phyloP scores from a whole-genome alignment of 2,888 invertebrate genomes.

The Andrena flavipes region DNA sequence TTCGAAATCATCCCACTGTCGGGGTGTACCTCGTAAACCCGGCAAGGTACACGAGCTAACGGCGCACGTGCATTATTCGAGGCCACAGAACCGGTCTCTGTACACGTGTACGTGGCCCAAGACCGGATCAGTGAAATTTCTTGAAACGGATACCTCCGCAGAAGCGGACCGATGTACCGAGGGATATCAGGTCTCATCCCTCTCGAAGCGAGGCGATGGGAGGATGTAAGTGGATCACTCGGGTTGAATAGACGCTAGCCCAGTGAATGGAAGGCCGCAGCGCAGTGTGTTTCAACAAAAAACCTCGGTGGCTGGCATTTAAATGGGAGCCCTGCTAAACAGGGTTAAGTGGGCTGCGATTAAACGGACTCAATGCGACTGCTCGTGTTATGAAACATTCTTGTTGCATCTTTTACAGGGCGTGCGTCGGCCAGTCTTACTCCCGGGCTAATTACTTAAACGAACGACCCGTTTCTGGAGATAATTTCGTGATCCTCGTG shows the following conservation, averaged over 20 bases:
- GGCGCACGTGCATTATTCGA: neutral
- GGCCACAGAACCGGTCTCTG: neutral
- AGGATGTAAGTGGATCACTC: conserved; percentile 45
- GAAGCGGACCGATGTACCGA: conserved; percentile 33
- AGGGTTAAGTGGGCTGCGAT: conserved; percentile 35
- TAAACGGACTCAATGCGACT: conserved; percentile 30
- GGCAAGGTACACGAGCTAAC: neutral
- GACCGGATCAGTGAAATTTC: conserved; percentile 35
- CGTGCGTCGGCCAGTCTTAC: neutral
- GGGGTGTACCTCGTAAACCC: neutral
- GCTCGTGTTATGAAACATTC: conserved; percentile 12
- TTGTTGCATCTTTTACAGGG: neutral
- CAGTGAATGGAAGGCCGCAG: conserved; percentile 33
- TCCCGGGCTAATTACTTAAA: neutral
- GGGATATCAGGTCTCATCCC: conserved; percentile 42
- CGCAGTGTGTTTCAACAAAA: conserved; percentile 19
- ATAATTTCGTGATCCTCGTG: neutral
- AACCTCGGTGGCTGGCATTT: conserved; percentile 26
- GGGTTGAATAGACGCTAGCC: conserved; percentile 38
- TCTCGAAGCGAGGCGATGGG: neutral
- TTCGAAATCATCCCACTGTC: neutral
- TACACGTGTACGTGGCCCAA: conserved; percentile 11
- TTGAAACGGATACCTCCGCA: conserved; percentile 42
- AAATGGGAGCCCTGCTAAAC: conserved; percentile 38
- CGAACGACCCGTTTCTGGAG: too few species aligned